phyloP scores from a whole-genome alignment of 2,113 vertebrate genomes.

The Elachura formosa region DNA sequence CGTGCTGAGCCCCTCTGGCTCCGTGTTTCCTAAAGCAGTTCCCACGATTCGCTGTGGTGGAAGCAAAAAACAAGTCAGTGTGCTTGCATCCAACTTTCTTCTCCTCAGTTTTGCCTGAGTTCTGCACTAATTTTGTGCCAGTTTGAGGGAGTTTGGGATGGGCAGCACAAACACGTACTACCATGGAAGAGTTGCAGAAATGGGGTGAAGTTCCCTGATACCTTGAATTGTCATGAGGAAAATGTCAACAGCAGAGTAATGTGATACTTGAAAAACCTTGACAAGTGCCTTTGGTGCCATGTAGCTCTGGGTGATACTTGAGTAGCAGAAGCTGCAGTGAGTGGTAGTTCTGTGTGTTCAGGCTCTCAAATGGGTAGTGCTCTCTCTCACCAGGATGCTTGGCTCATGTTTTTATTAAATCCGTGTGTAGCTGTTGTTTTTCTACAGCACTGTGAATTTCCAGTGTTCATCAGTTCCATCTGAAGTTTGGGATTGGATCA shows the following conservation, averaged over 20 bases:
- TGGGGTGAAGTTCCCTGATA: not conserved
- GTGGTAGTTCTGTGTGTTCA: not conserved
- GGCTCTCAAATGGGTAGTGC: not conserved
- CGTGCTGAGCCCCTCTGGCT: not conserved
- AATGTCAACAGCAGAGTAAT: not conserved
- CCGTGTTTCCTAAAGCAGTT: not conserved
- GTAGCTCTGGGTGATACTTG: not conserved
- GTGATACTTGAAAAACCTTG: not conserved
- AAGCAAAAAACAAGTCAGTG: not conserved
- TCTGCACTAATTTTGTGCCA: not conserved
- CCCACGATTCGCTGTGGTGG: not conserved
- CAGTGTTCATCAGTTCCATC: not conserved
- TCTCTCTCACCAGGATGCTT: not conserved
- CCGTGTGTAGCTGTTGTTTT: not conserved
- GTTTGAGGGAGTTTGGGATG: not conserved
- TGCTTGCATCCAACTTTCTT: not conserved
- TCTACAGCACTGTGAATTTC: not conserved
- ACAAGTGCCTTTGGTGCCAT: not conserved
- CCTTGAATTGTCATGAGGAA: not conserved
- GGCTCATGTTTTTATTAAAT: not conserved
- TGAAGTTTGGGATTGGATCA: not conserved
- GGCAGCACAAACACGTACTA: not conserved
- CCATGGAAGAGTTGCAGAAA: not conserved
- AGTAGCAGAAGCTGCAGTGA: not conserved
- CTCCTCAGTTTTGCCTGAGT: not conserved